These are phyloP conservation scores for Lanistes nyassanus DNA, from an alignment of 1,140 invertebrate species.

Conservation along the genomic window DNA sequence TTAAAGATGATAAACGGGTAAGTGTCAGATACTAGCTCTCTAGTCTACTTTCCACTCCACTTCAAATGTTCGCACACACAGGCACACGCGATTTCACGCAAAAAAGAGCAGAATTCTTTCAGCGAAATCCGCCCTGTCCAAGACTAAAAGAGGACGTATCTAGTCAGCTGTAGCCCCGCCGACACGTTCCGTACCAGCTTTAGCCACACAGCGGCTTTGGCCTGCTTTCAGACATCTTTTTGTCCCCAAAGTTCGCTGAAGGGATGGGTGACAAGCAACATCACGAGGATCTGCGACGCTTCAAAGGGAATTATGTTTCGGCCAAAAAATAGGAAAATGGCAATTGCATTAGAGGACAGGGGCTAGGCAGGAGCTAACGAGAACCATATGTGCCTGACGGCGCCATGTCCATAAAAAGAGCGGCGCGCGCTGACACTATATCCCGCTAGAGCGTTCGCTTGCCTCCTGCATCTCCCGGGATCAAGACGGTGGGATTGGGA, in stretches of 20 bases:
- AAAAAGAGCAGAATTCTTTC: neutral
- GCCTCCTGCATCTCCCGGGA: neutral
- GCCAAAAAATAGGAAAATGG: too few species aligned
- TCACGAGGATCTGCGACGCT: too few species aligned
- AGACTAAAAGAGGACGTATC: too few species aligned
- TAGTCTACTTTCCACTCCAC: neutral
- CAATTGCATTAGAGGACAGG: too few species aligned
- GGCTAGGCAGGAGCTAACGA: too few species aligned
- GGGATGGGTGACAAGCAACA: neutral
- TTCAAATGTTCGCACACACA: neutral
- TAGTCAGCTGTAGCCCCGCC: neutral
- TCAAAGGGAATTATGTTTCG: too few species aligned
- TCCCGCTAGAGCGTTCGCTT: too few species aligned
- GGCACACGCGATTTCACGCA: neutral
- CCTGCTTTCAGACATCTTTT: neutral
- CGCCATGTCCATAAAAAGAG: too few species aligned
- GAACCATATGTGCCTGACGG: too few species aligned
- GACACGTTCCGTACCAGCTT: neutral
- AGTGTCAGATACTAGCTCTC: neutral
- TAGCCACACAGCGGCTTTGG: neutral
- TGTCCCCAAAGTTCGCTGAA: neutral
- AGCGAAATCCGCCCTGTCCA: neutral
- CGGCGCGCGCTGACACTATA: too few species aligned
- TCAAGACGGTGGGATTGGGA: neutral
- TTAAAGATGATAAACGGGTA: neutral